Conservation (phyloP, 2,888 invertebrate genomes). For the Dinocampus coccinellae region DNA sequence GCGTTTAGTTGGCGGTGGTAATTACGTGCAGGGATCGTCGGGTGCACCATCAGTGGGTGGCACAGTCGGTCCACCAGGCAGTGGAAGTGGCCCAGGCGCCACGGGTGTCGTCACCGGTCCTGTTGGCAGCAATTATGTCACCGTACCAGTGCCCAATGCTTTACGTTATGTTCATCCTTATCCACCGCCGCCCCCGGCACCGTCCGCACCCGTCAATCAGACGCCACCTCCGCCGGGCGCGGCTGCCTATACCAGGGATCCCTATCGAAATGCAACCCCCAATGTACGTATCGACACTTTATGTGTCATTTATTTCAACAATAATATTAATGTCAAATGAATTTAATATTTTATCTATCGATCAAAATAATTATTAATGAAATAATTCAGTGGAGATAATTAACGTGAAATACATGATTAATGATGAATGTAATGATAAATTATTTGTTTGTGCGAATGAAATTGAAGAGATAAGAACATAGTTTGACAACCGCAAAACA, state of each 20-base stretch:
- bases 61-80: slow-evolving; percentile 61
- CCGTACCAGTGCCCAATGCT: slow-evolving; percentile 70
- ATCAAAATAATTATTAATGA: too few species aligned
- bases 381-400: too few species aligned
- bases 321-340: not conserved
- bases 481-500: slow-evolving; percentile 1
- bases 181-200: slow-evolving; percentile 62
- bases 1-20: slow-evolving; percentile 57
- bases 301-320: not conserved
- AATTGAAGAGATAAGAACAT: not conserved
- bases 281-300: slow-evolving; percentile 57
- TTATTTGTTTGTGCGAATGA: not conserved
- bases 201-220: slow-evolving; percentile 66
- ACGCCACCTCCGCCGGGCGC: slow-evolving; percentile 69
- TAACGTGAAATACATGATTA: too few species aligned
- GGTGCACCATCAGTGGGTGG: slow-evolving; percentile 64
- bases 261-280: slow-evolving; percentile 62
- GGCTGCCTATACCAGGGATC: slow-evolving; percentile 62
- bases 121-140: slow-evolving; percentile 71
- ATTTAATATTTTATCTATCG: not conserved
- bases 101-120: slow-evolving; percentile 70
- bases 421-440: not conserved
- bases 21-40: slow-evolving; percentile 59
- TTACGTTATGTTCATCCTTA: slow-evolving; percentile 66
- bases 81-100: slow-evolving; percentile 69